A percentile compares a stretch with the other conserved stretches of the same genome.
Evolutionary conservation across 2,888 invertebrate species (phyloP).

Genomic region (Ornithoptera priamus): DNA sequence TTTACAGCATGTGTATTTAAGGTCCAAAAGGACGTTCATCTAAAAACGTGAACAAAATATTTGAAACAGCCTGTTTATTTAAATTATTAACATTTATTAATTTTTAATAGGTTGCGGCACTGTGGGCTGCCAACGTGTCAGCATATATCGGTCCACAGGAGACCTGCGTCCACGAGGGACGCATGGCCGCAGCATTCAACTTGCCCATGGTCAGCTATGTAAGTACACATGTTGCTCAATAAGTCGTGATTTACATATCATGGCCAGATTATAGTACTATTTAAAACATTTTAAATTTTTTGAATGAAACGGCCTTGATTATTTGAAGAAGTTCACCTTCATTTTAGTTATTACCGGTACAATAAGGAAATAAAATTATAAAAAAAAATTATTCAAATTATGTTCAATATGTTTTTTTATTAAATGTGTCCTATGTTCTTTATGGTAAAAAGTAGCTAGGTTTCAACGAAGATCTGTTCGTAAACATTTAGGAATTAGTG

Average conservation of each 20-base stretch:
- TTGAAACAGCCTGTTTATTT: too few species aligned
- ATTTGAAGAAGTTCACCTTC: constrained; percentile 2
- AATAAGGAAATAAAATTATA: background rate
- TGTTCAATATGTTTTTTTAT: too few species aligned
- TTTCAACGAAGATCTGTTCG: background rate
- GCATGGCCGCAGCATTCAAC: constrained; percentile 96
- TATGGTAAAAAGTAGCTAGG: background rate
- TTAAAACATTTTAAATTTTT: background rate
- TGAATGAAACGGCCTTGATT: background rate
- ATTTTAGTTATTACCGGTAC: background rate
- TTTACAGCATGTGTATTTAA: too few species aligned
- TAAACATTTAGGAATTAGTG: background rate
- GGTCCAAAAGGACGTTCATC: too few species aligned
- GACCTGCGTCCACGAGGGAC: constrained; percentile 95
- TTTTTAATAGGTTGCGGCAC: constrained; percentile 83
- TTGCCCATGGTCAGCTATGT: constrained; percentile 98
- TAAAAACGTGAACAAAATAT: too few species aligned
- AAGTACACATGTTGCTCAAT: constrained; percentile 67
- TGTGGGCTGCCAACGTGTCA: constrained; percentile 91
- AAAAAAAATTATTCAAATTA: too few species aligned
- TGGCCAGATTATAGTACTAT: background rate
- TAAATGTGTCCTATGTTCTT: too few species aligned
- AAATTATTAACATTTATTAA: constrained; percentile 13
- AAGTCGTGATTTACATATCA: constrained; percentile 1
- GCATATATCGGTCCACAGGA: constrained; percentile 91